Evolutionary conservation across 2,113 vertebrate species (phyloP).

Genomic region (Galbula dea): DNA sequence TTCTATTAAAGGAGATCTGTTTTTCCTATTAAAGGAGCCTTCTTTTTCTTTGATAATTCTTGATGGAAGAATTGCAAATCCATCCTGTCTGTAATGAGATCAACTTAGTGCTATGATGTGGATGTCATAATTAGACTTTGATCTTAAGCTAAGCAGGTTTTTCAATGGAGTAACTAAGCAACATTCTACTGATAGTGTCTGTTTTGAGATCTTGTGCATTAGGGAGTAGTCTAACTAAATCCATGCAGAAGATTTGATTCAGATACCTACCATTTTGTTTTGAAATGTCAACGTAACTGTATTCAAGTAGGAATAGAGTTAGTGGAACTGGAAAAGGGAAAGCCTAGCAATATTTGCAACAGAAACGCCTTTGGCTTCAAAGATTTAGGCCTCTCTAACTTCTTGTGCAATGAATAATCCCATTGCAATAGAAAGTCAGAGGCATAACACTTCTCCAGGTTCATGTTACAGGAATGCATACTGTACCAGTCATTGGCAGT

Average conservation of each 20-base stretch:
- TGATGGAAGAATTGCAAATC: background rate
- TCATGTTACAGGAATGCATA: background rate
- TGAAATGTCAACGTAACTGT: background rate
- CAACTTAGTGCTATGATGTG: background rate
- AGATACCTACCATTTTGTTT: background rate
- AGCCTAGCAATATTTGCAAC: background rate
- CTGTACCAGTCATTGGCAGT: background rate
- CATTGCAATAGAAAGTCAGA: background rate
- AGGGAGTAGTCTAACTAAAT: background rate
- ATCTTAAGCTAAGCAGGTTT: background rate
- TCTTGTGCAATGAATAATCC: background rate
- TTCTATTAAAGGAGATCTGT: no score
- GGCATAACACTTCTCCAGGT: background rate
- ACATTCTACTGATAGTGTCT: background rate
- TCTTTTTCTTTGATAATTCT: background rate
- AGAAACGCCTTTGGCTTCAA: background rate
- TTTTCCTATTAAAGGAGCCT: background rate
- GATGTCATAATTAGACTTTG: background rate
- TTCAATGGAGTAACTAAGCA: background rate
- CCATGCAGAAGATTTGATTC: background rate
- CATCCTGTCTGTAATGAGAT: background rate
- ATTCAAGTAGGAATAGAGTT: background rate
- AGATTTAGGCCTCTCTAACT: background rate
- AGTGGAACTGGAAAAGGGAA: background rate
- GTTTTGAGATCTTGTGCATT: background rate